Evolutionary conservation across 2,113 vertebrate genomes (phyloP).

Genomic region (Nothobranchius kuhntae): DNA sequence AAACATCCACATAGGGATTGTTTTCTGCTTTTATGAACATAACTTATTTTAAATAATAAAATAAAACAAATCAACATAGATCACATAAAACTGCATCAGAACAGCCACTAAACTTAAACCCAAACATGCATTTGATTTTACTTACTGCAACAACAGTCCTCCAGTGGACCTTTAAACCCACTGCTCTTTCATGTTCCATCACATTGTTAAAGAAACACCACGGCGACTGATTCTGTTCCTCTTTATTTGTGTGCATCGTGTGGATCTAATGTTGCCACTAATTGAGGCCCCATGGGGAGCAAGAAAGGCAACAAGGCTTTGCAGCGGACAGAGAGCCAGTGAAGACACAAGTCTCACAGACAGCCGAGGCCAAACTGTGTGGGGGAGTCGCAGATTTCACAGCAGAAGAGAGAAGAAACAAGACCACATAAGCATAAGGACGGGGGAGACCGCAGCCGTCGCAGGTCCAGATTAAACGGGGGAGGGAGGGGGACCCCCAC

Average conservation of each 20-base stretch:
- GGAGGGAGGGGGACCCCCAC: slow-evolving; percentile 25
- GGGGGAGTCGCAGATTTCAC: slow-evolving; percentile 49
- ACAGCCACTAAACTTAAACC: too few relatives aligned
- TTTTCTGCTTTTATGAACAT: neutral
- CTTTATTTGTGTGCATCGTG: slow-evolving; percentile 11
- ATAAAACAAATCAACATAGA: neutral
- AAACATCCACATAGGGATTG: neutral
- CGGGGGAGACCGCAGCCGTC: slow-evolving; percentile 35
- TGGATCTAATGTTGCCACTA: slow-evolving; percentile 33
- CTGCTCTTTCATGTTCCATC: slow-evolving; percentile 1
- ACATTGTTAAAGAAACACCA: neutral
- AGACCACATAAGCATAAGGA: slow-evolving; percentile 58
- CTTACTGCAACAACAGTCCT: slow-evolving; percentile 7
- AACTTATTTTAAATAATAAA: neutral
- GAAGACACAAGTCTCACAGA: slow-evolving; percentile 35
- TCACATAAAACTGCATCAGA: too few relatives aligned
- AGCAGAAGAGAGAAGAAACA: slow-evolving; percentile 53
- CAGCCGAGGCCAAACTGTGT: slow-evolving; percentile 42
- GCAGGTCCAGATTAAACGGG: slow-evolving; percentile 59
- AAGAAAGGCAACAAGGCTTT: slow-evolving; percentile 35
- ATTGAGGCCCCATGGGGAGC: slow-evolving; percentile 41
- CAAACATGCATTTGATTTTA: neutral
- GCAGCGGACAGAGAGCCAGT: slow-evolving; percentile 46
- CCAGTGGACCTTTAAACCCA: slow-evolving; percentile 4
- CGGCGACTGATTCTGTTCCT: neutral